Evolutionary conservation across 2,113 vertebrate genomes (phyloP), one percentile per base, ranked within the genome.

Genomic region (Columbina picui): DNA sequence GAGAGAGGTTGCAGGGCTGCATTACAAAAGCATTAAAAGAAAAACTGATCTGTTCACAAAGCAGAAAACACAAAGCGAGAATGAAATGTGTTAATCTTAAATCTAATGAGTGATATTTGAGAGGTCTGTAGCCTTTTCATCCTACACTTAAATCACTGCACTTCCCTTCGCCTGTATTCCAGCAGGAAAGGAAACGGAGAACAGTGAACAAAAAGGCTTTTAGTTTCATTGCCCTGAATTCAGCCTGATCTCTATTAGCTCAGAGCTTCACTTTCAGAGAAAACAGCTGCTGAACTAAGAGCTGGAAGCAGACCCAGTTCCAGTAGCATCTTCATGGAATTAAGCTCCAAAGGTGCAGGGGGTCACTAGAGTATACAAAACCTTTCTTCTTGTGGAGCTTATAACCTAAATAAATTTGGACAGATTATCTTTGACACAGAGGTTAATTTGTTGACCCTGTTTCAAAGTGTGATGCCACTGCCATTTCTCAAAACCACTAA

Each of bases 121-220:
- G 67, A 88, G 34, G 59, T 78, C 87, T 84, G 71, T 63, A 94
- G 86, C 64, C 64, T 93, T 94, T 95, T 45, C 1, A 1, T 80
- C 76, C 68, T 74, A 49, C 7, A 7, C 83, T 94, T 85, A 93
- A 94, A 95, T 83, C 67, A 77, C 63, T 34, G 85, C 77, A 87
- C 88, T 97, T 95, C 84, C 84, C 60, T 82, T 96, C 84, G 89
- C 89, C 38, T 94, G 91, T 70, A 90, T 91, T 93, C 89, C 65
- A 92, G 86, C 93, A 97, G 91, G 94, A 96, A 97, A 87, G 56
- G 80, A 93, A 52, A 84, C 14, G 0, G 80, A 70, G 59, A 95
- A 84, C 80, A 71, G 89, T 7, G 69, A 97, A 97, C 95, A 97
- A 97, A 96, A 97, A 94, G 95, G 94, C 95, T 95, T 96, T 97